Conservation (phyloP, 1,140 invertebrate genomes). For the Drepana arcuata region DNA sequence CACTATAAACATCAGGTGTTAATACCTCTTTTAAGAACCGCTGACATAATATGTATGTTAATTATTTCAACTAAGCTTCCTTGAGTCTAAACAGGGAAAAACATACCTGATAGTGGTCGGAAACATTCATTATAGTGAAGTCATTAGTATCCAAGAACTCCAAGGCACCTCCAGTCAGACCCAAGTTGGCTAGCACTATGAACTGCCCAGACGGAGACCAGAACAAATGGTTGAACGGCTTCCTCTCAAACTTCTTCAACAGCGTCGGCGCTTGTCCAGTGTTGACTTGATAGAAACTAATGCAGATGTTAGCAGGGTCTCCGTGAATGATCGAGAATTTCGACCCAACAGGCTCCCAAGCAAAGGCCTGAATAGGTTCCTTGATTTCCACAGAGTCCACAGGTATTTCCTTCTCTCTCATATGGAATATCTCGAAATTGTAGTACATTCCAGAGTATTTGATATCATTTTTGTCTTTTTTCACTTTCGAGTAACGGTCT, state of each 20-base stretch:
- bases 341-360: slow-evolving; percentile 97
- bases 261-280: slow-evolving; percentile 89
- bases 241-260: slow-evolving; percentile 92
- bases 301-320: slow-evolving; percentile 89
- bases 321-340: slow-evolving; percentile 98
- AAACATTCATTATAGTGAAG: slow-evolving; percentile 93
- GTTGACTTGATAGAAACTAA: slow-evolving; percentile 95
- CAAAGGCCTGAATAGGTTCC: slow-evolving; percentile 94
- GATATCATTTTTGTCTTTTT: slow-evolving; percentile 88
- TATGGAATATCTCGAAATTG: slow-evolving; percentile 99
- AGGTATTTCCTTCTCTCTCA: slow-evolving; percentile 97
- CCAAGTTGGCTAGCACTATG: slow-evolving; percentile 89
- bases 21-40: no score
- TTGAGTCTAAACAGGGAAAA: neutral
- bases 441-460: slow-evolving; percentile 99
- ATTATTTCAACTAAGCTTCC: no score
- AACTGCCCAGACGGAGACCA: slow-evolving; percentile 98
- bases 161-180: slow-evolving; percentile 89
- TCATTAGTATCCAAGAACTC: slow-evolving; percentile 97
- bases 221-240: slow-evolving; percentile 94
- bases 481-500: slow-evolving; percentile 95
- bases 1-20: no score
- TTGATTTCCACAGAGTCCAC: slow-evolving; percentile 97
- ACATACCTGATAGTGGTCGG: slow-evolving; percentile 89
- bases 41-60: no score